phyloP scores from a whole-genome alignment of 1,140 invertebrate species.

The roundworm (Caenorhabditis elegans) region WBcel235 BX284604.4:8026001-8026500 shows the following conservation, averaged over 20 bases:
- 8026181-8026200: background rate
- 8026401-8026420: background rate
- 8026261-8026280: background rate
- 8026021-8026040: constrained; percentile 28
- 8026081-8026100: no score
- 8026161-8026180: background rate
- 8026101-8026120: no score
- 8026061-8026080: no score
- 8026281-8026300: background rate
- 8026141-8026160: background rate
- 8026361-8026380: no score
- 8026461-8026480: background rate
- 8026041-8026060: background rate
- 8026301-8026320: background rate
- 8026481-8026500: background rate
- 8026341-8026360: no score
- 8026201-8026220: constrained; percentile 1
- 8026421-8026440: background rate
- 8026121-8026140: background rate
- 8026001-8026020: background rate
- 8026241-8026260: background rate
- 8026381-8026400: background rate
- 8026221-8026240: background rate
- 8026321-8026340: background rate
- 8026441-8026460: background rate